Percentiles rank a stretch among this genome's conserved stretches.
phyloP scores from a whole-genome alignment of 2,888 invertebrate species.

The Andrena bicolor region DNA sequence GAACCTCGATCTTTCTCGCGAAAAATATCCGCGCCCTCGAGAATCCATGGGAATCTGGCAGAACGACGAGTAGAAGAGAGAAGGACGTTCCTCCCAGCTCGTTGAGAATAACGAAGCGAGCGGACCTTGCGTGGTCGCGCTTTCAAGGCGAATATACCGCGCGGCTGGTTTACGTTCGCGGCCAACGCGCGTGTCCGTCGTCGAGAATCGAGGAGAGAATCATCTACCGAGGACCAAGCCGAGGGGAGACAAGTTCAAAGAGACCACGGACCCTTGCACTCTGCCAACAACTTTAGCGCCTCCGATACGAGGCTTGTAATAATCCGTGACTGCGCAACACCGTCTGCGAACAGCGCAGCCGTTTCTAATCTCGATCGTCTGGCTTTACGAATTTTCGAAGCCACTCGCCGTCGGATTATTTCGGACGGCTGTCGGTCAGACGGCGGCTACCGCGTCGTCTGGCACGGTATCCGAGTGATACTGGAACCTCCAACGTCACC shows the following conservation, averaged over 20 bases:
- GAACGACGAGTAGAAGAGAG: not conserved
- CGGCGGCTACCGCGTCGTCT: slow-evolving; percentile 35
- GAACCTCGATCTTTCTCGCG: not conserved
- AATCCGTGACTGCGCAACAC: slow-evolving; percentile 46
- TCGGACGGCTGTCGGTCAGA: slow-evolving; percentile 36
- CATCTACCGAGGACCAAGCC: not conserved
- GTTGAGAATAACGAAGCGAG: slow-evolving; percentile 9
- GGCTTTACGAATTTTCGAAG: slow-evolving; percentile 31
- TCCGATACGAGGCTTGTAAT: slow-evolving; percentile 41
- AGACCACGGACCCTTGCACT: slow-evolving; percentile 10
- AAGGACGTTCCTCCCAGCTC: not conserved
- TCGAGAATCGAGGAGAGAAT: slow-evolving; percentile 7
- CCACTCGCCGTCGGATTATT: slow-evolving; percentile 42
- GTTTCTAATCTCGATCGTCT: slow-evolving; percentile 36
- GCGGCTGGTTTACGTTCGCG: not conserved
- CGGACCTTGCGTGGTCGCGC: not conserved
- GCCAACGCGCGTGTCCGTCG: not conserved
- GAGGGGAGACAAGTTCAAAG: slow-evolving; percentile 55
- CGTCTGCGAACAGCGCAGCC: slow-evolving; percentile 36
- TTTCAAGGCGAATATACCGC: slow-evolving; percentile 4
- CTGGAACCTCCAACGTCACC: slow-evolving; percentile 28
- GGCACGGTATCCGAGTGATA: not conserved
- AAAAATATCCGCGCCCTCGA: not conserved
- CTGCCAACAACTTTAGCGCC: slow-evolving; percentile 52
- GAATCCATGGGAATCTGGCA: not conserved